Percentiles rank a stretch among this genome's conserved stretches.
Conservation (phyloP, 2,888 invertebrate genomes). For the Salticus scenicus region DNA sequence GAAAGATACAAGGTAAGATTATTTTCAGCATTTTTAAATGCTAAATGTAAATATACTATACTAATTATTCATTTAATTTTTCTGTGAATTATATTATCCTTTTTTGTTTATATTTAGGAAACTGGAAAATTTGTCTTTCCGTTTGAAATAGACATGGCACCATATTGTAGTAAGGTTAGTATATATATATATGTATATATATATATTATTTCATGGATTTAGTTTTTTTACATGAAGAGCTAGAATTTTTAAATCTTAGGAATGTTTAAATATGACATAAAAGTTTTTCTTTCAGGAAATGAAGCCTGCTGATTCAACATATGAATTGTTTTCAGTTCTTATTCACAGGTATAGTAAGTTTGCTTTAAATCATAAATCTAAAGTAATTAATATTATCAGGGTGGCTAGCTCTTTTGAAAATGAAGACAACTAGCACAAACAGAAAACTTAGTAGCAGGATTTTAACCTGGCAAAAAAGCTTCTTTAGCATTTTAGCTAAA, state of each 20-base stretch:
- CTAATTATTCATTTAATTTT: background rate
- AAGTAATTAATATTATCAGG: too few species aligned
- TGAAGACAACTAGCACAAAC: too few species aligned
- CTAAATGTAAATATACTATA: background rate
- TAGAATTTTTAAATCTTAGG: too few species aligned
- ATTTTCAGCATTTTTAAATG: too few species aligned
- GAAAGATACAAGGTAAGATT: constrained; percentile 67
- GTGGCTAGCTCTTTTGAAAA: too few species aligned
- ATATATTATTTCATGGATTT: background rate
- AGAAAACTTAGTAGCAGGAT: too few species aligned
- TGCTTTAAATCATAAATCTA: too few species aligned
- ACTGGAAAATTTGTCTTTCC: constrained; percentile 76
- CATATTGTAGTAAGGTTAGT: constrained; percentile 74
- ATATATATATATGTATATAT: background rate
- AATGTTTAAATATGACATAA: too few species aligned
- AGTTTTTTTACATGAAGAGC: too few species aligned
- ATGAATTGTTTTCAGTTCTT: constrained; percentile 76
- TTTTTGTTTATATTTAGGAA: constrained; percentile 73
- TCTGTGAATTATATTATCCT: background rate
- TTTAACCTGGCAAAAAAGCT: too few species aligned
- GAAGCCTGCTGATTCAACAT: constrained; percentile 72
- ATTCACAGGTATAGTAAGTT: constrained; percentile 73
- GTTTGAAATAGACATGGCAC: constrained; percentile 74
- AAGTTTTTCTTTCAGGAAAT: constrained; percentile 55
- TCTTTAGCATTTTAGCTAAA: too few species aligned